Percentiles rank a stretch among this genome's conserved stretches.
Conservation (phyloP, 2,113 vertebrate species). For the Channa maculata region DNA sequence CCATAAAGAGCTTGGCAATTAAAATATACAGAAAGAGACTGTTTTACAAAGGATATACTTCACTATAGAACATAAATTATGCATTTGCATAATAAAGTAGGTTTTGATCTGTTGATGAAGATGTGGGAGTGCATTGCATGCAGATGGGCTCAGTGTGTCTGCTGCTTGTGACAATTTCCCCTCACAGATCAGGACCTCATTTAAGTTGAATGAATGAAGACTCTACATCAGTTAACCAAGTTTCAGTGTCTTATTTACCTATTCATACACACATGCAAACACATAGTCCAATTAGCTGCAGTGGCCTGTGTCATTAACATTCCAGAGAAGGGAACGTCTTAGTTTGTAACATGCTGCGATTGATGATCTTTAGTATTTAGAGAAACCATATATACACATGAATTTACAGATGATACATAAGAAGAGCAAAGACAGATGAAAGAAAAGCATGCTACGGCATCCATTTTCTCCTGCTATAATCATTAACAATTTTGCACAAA, state of each 20-base stretch:
- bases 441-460: no score
- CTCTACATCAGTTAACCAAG: conserved; percentile 23
- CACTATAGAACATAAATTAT: not conserved
- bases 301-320: conserved; percentile 62
- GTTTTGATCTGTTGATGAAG: conserved; percentile 26
- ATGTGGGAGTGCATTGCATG: not conserved
- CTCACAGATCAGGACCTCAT: conserved; percentile 22
- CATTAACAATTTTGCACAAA: no score
- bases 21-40: conserved; percentile 7
- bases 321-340: conserved; percentile 40
- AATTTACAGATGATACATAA: conserved; percentile 1
- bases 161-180: not conserved
- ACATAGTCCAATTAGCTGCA: conserved; percentile 56
- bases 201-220: conserved; percentile 24
- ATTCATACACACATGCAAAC: conserved; percentile 10
- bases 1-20: conserved; percentile 26
- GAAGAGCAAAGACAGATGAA: not conserved
- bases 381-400: conserved; percentile 10
- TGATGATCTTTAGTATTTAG: conserved; percentile 27
- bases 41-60: conserved; percentile 22
- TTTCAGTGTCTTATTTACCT: conserved; percentile 30
- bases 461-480: no score
- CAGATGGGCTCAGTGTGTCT: conserved; percentile 7
- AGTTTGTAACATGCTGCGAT: conserved; percentile 27
- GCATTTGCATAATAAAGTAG: conserved; percentile 27